Evolutionary conservation across 2,888 invertebrate genomes (phyloP).

Genomic region (Stenoptilia bipunctidactyla): DNA sequence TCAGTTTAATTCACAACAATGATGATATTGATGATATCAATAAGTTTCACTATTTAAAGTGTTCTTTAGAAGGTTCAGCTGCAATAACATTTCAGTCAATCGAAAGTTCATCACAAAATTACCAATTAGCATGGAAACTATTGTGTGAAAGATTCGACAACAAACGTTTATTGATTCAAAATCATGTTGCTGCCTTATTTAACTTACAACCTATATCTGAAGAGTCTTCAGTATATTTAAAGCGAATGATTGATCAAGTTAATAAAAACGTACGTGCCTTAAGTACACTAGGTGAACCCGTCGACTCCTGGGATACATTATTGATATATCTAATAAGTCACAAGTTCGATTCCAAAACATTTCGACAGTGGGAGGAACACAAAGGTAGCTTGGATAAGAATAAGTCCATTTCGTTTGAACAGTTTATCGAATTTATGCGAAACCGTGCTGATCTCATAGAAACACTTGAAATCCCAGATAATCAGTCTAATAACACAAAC

Average conservation of each 20-base stretch:
- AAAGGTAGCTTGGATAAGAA: slow-evolving; percentile 1
- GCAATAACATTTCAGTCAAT: slow-evolving; percentile 6
- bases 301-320: slow-evolving; percentile 13
- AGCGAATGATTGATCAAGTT: slow-evolving; percentile 14
- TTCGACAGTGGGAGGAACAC: slow-evolving; percentile 6
- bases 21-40: slow-evolving; percentile 17
- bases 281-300: slow-evolving; percentile 14
- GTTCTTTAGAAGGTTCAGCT: slow-evolving; percentile 15
- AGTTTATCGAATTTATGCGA: not conserved
- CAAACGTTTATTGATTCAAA: too few species aligned
- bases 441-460: not conserved
- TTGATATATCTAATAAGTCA: slow-evolving; percentile 3
- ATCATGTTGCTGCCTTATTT: too few species aligned
- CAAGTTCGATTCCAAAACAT: slow-evolving; percentile 4
- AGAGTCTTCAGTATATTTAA: slow-evolving; percentile 7
- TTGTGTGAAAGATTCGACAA: too few species aligned
- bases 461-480: not conserved
- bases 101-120: too few species aligned
- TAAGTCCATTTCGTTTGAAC: not conserved
- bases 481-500: not conserved
- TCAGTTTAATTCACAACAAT: slow-evolving; percentile 17
- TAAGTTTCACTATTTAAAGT: slow-evolving; percentile 19
- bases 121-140: too few species aligned
- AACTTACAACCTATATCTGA: too few species aligned
- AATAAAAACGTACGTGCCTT: slow-evolving; percentile 19